These are phyloP conservation scores for Ellobius talpinus DNA, from an alignment of 2,113 vertebrate species.

Conservation along the genomic window DNA sequence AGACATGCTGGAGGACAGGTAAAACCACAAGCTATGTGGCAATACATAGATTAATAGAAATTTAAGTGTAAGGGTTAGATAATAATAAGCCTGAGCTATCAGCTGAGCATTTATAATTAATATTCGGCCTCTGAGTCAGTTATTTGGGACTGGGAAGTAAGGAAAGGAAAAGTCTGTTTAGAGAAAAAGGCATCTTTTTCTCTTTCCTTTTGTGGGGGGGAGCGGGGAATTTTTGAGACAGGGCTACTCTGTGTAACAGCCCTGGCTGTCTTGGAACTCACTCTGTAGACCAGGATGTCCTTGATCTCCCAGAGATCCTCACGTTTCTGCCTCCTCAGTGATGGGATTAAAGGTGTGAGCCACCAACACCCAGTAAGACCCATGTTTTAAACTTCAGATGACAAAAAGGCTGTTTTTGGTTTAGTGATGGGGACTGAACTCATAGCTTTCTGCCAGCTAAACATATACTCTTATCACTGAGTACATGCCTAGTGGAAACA, in stretches of 20 bases:
- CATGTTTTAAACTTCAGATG: background rate
- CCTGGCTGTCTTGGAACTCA: background rate
- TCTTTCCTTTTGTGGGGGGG: too few species aligned
- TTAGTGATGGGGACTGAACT: background rate
- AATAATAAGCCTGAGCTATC: too few species aligned
- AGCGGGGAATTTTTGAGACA: background rate
- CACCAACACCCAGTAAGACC: background rate
- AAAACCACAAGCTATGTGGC: too few species aligned
- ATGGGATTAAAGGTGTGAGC: background rate
- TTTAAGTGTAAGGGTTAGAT: too few species aligned
- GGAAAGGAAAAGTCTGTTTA: too few species aligned
- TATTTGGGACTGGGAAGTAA: too few species aligned
- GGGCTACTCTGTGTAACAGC: background rate
- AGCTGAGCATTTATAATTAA: too few species aligned
- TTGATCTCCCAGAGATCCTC: background rate
- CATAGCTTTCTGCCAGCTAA: background rate
- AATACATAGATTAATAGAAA: too few species aligned
- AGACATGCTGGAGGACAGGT: too few species aligned
- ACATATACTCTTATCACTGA: too few species aligned
- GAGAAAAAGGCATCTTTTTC: background rate
- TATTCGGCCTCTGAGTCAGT: too few species aligned
- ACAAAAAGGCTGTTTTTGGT: constrained; percentile 39
- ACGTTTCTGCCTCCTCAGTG: background rate
- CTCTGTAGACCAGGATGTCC: background rate
- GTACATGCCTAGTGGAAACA: background rate